phyloP scores from a whole-genome alignment of 2,113 vertebrate genomes.

The Notechis scutatus region DNA sequence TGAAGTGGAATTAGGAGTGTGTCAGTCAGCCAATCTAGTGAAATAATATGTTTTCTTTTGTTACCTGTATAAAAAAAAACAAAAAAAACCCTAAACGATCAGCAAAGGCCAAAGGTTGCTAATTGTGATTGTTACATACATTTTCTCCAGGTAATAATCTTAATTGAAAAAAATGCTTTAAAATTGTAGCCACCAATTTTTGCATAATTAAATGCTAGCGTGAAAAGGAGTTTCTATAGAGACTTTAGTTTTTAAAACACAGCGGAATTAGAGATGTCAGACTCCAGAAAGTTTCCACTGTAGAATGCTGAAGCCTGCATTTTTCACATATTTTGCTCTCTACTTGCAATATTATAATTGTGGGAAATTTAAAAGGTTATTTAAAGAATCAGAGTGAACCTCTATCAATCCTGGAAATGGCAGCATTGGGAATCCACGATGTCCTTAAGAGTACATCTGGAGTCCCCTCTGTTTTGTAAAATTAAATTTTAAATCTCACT shows the following conservation, averaged over 20 bases:
- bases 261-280: background rate
- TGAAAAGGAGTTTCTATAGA: constrained; percentile 9
- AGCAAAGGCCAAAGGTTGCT: constrained; percentile 31
- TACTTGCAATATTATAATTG: background rate
- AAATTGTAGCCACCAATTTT: constrained; percentile 13
- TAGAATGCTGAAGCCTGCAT: background rate
- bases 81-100: constrained; percentile 20
- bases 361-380: background rate
- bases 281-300: background rate
- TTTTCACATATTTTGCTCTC: background rate
- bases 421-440: background rate
- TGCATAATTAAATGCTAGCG: constrained; percentile 25
- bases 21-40: constrained; percentile 15
- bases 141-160: constrained; percentile 35
- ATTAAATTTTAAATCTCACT: background rate
- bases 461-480: background rate
- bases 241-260: constrained; percentile 19
- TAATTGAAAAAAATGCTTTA: constrained; percentile 38
- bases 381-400: background rate
- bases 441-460: background rate
- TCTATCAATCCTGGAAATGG: background rate
- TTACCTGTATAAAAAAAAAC: constrained; percentile 25
- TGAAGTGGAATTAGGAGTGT: constrained; percentile 22
- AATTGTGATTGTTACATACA: constrained; percentile 28
- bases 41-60: constrained; percentile 3